phyloP scores from a whole-genome alignment of 2,888 invertebrate genomes.

The Pristionchus maxplancki region DNA sequence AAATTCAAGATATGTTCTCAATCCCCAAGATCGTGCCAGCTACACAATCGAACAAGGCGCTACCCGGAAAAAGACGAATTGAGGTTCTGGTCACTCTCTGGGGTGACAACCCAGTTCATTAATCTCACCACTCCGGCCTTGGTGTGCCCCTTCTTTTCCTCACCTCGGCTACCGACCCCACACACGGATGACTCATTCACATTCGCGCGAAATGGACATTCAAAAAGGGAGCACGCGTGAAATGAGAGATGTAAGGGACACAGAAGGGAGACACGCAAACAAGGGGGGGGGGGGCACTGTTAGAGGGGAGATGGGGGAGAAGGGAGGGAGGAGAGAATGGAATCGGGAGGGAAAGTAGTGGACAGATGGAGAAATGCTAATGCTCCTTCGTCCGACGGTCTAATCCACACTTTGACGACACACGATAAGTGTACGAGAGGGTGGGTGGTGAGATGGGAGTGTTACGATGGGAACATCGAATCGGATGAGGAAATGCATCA shows the following conservation, averaged over 20 bases:
- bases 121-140: neutral
- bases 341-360: constrained; percentile 27
- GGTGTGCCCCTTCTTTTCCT: neutral
- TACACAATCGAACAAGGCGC: neutral
- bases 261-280: neutral
- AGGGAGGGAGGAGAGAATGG: neutral
- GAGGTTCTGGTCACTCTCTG: neutral
- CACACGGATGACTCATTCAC: neutral
- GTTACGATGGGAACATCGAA: neutral
- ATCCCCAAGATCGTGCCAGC: neutral
- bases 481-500: neutral
- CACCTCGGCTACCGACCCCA: neutral
- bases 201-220: neutral
- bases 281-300: neutral
- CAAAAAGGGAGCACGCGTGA: neutral
- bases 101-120: neutral
- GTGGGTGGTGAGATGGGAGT: neutral
- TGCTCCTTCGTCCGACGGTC: neutral
- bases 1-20: no score
- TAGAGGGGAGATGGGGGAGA: neutral
- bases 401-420: constrained; percentile 41
- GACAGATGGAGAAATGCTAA: constrained; percentile 41
- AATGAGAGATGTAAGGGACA: neutral
- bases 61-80: neutral
- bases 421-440: neutral